A percentile compares a stretch with the other conserved stretches of the same genome.
Conservation (phyloP, 2,888 invertebrate species). For the Ceramica pisi region DNA sequence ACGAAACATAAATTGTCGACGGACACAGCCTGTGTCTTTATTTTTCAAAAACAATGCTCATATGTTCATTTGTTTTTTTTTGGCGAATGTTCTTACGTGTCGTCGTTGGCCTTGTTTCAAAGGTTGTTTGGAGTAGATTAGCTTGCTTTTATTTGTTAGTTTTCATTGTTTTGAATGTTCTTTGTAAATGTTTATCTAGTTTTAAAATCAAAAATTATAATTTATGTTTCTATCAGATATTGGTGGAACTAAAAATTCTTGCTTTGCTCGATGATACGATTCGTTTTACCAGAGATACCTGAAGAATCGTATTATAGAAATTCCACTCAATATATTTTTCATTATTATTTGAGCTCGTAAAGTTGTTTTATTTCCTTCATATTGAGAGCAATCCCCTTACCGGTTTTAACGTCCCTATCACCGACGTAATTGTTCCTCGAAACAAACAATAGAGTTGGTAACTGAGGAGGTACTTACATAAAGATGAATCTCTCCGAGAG, state of each 20-base stretch:
- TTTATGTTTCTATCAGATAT: not conserved
- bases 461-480: not conserved
- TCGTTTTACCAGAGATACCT: not conserved
- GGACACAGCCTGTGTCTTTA: constrained; percentile 61
- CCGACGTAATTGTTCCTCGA: constrained; percentile 5
- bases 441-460: constrained; percentile 1
- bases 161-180: not conserved
- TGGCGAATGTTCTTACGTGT: constrained; percentile 13
- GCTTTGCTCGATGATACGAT: not conserved
- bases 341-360: constrained; percentile 11
- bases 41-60: constrained; percentile 62
- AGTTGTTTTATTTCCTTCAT: constrained; percentile 12
- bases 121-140: constrained; percentile 26
- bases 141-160: not conserved
- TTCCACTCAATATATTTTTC: not conserved
- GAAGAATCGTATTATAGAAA: constrained; percentile 5
- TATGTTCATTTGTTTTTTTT: constrained; percentile 55
- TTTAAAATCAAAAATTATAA: not conserved
- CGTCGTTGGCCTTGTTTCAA: constrained; percentile 20
- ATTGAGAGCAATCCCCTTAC: constrained; percentile 9
- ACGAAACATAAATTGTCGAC: constrained; percentile 79
- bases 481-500: not conserved
- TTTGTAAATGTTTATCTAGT: not conserved
- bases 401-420: constrained; percentile 10
- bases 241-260: not conserved